Evolutionary conservation across 2,113 vertebrate species (phyloP).

Genomic region (Poeciliopsis occidentalis): DNA sequence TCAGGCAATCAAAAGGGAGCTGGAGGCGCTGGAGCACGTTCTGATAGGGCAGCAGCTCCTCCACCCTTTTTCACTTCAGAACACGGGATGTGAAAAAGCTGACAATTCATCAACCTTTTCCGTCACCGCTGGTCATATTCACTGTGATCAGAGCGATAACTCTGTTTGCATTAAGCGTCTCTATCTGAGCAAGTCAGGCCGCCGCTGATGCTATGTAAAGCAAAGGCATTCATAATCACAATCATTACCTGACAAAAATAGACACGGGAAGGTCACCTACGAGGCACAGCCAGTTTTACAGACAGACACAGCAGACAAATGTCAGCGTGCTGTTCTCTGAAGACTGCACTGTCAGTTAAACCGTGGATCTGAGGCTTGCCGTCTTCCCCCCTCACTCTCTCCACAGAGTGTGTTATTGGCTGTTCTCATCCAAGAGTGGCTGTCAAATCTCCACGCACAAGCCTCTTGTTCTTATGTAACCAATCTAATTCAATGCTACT

Average conservation of each 20-base stretch:
- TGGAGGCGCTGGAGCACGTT: constrained; percentile 59
- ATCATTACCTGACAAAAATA: constrained; percentile 69
- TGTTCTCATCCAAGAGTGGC: constrained; percentile 20
- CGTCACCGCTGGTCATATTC: constrained; percentile 37
- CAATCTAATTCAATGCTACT: constrained; percentile 50
- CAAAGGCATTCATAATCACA: constrained; percentile 57
- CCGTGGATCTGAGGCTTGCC: constrained; percentile 38
- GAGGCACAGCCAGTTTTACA: constrained; percentile 45
- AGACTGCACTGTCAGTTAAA: constrained; percentile 41
- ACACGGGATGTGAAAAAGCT: constrained; percentile 43
- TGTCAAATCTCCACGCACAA: constrained; percentile 28
- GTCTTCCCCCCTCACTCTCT: background rate
- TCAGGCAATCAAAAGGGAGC: constrained; percentile 75
- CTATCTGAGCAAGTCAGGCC: constrained; percentile 12
- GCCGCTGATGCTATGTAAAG: constrained; percentile 40
- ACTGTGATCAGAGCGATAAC: constrained; percentile 7
- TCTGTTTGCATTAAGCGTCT: constrained; percentile 32
- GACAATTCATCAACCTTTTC: constrained; percentile 50
- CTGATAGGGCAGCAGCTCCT: constrained; percentile 58
- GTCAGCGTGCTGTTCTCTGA: constrained; percentile 39
- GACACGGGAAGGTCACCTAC: constrained; percentile 62
- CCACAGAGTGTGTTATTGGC: constrained; percentile 15
- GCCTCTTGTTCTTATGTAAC: constrained; percentile 56
- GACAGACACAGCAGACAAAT: constrained; percentile 51
- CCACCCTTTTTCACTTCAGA: constrained; percentile 43